Evolutionary conservation across 2,113 vertebrate species (phyloP).

Genomic region (Agelaius tricolor): DNA sequence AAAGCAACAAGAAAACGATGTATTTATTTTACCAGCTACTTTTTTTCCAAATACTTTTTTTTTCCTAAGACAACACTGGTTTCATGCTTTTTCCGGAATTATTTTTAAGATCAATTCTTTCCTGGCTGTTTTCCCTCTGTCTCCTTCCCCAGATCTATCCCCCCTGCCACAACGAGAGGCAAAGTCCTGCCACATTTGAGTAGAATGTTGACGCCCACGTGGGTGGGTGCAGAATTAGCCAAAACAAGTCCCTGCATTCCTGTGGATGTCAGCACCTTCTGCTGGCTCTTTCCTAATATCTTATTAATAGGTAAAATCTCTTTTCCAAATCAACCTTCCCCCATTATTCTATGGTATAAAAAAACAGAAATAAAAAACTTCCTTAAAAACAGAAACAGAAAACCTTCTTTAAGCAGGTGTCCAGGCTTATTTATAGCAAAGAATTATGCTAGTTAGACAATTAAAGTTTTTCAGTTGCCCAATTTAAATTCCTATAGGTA

Average conservation of each 20-base stretch:
- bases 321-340: not conserved
- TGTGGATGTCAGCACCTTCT: constrained; percentile 10
- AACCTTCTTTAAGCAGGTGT: constrained; percentile 19
- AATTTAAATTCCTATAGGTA: constrained; percentile 57
- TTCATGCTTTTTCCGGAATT: not conserved
- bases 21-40: not conserved
- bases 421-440: constrained; percentile 54
- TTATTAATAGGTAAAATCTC: constrained; percentile 18
- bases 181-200: not conserved
- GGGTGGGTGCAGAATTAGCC: constrained; percentile 52
- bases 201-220: constrained; percentile 20
- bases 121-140: not conserved
- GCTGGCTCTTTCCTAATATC: not conserved
- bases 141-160: not conserved
- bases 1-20: not conserved
- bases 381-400: not conserved
- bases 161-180: not conserved
- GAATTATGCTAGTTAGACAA: constrained; percentile 50
- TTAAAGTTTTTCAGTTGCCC: constrained; percentile 63
- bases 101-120: not conserved
- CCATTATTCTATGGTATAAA: not conserved
- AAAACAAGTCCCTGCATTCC: constrained; percentile 56
- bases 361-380: not conserved
- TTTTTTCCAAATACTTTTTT: not conserved
- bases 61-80: not conserved